Base-by-base conservation (phyloP, 2,888 invertebrate species). In the Melanchra persicariae region DNA sequence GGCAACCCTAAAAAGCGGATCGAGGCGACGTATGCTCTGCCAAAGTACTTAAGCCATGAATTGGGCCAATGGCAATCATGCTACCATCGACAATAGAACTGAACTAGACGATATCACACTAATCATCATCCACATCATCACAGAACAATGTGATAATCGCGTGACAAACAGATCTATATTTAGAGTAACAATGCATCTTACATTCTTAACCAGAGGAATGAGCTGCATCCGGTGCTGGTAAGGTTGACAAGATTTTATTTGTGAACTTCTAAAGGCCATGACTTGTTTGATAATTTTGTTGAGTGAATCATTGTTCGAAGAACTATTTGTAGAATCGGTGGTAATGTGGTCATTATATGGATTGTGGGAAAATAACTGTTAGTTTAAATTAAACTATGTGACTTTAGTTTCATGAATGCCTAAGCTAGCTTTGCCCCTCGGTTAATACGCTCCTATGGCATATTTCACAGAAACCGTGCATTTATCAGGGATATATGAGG, bases 141-240 rank as follows among this genome's bases (percentile, higher is more conserved):
- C 30, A 51, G 12, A 66, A 62, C 61, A 58, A 55, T 26, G 49
- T 43, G 45, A 65, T 59, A 26, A 69, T 57, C 54, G 61, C 66
- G 60, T 57, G 55, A 67, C 55, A 65, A 9, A 47, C 47, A 40
- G 55, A 51, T 52, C 77, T 76, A 83, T 81, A 80, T 81, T 62
- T 72, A 72, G 57, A 70, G 30, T 59, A 73, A 83, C 75, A 85
- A 85, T 85, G 75, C 68, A 52, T 70, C 75, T 72, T 34, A 30
- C 30, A 30, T 30, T 30, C 30, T 30, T 74, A 77, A 79, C 61
- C 17, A 24, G 63, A 43, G 61, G 65, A 85, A 84, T 64, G 70
- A 81, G 62, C 57, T 26, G 26, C 81, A 69, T 84, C 84, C 84
- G 85, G 85, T 63, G 49, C 5, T 40, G 10, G 0, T 55, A 79